Conservation (phyloP, 1,140 invertebrate species). For the Bombus consobrinus region DNA sequence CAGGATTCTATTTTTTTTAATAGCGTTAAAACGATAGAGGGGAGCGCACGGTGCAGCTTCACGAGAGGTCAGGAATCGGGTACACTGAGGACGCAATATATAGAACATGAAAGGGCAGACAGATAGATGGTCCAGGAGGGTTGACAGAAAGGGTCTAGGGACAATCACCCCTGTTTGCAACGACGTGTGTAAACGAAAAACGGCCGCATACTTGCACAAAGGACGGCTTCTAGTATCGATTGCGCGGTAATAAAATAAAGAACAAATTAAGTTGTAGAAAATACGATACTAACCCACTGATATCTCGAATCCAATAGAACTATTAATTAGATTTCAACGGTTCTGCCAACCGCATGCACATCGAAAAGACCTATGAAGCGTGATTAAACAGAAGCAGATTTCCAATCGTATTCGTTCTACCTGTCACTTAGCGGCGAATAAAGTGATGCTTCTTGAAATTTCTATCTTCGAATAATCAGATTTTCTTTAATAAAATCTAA, state of each 20-base stretch:
- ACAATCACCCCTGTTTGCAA: slow-evolving; percentile 65
- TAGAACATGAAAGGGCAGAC: slow-evolving; percentile 62
- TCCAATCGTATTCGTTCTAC: background rate
- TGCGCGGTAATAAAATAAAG: slow-evolving; percentile 26
- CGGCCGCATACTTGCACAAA: slow-evolving; percentile 36
- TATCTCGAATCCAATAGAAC: slow-evolving; percentile 6
- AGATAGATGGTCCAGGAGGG: slow-evolving; percentile 64
- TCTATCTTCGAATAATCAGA: no score
- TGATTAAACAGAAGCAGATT: background rate
- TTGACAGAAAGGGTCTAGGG: slow-evolving; percentile 63
- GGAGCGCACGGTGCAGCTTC: background rate
- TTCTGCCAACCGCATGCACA: background rate
- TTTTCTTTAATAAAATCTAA: no score
- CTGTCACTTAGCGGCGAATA: no score
- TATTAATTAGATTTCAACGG: slow-evolving; percentile 2
- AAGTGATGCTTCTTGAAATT: no score
- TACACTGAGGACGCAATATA: slow-evolving; percentile 53
- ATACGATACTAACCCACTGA: background rate
- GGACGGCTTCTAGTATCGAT: slow-evolving; percentile 20
- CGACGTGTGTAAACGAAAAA: slow-evolving; percentile 62
- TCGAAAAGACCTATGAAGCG: background rate
- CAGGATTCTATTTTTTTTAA: background rate
- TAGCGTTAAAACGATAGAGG: background rate
- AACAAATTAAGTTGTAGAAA: slow-evolving; percentile 25
- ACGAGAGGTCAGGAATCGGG: slow-evolving; percentile 61